A percentile compares a stretch with the other conserved stretches of the same genome.
phyloP scores from a whole-genome alignment of 35 echinoderm and acorn worm species.

The Stichopus chloronotus region DNA sequence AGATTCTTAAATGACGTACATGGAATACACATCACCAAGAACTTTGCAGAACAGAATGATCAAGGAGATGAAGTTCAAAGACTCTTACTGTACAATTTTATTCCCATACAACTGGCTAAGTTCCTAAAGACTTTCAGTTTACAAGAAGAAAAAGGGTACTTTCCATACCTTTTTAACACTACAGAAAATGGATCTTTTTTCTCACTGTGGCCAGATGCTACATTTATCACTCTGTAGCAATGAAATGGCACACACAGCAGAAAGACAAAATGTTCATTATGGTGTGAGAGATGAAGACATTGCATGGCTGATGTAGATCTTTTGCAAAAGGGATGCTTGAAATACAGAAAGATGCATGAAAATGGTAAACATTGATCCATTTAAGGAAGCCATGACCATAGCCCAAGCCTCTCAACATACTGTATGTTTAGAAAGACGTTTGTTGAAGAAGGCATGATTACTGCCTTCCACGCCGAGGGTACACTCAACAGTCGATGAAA shows the following conservation, averaged over 20 bases:
- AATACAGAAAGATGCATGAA: background rate
- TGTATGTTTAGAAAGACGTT: slow-evolving; percentile 17
- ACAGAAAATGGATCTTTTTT: background rate
- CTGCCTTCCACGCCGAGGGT: background rate
- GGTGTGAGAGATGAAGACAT: background rate
- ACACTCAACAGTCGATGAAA: slow-evolving; percentile 21
- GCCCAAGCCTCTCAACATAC: background rate
- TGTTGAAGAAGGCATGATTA: background rate
- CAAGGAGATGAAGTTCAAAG: background rate
- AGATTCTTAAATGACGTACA: background rate
- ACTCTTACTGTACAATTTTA: slow-evolving; percentile 16
- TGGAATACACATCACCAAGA: background rate
- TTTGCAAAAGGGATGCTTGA: background rate
- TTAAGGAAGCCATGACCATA: background rate
- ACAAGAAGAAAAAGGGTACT: slow-evolving; percentile 6
- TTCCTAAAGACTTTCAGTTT: background rate
- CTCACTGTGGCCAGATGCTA: background rate
- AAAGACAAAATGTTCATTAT: slow-evolving; percentile 27
- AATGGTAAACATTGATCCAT: background rate
- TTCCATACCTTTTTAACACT: slow-evolving; percentile 10
- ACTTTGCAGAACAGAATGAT: background rate
- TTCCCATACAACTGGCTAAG: background rate
- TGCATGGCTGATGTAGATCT: slow-evolving; percentile 2
- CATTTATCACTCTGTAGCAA: background rate
- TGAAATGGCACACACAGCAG: background rate